phyloP scores from a whole-genome alignment of 2,797 vertebrate genomes.

The Enteromius viviparus region DNA sequence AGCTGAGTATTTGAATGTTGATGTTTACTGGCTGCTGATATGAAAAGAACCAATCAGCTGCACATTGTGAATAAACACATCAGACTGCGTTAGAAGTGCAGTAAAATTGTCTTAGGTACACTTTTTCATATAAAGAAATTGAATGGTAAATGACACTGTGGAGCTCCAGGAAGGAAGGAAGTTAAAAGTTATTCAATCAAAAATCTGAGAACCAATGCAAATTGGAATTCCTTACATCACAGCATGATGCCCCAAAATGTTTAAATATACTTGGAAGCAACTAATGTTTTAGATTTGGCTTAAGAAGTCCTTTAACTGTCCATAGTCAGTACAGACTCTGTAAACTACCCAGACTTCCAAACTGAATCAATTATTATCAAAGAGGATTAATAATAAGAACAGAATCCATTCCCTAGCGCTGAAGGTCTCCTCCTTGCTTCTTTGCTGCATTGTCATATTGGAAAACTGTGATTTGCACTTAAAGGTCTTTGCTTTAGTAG shows the following conservation, averaged over 20 bases:
- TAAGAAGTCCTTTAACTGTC: constrained; percentile 32
- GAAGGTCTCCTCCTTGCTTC: not conserved
- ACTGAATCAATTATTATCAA: not conserved
- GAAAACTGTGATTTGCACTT: not conserved
- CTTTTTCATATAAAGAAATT: not conserved
- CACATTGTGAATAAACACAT: not conserved
- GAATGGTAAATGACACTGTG: not conserved
- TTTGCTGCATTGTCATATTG: not conserved
- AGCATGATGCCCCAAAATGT: not conserved
- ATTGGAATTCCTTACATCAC: not conserved
- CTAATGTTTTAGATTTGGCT: not conserved
- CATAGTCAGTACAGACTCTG: constrained; percentile 39
- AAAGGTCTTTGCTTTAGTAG: constrained; percentile 5
- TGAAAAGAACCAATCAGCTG: not conserved
- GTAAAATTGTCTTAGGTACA: not conserved
- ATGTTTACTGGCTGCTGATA: not conserved
- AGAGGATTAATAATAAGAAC: not conserved
- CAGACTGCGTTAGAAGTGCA: not conserved
- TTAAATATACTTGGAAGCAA: not conserved
- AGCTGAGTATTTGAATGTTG: not conserved
- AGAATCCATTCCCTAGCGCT: not conserved
- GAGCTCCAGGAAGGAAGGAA: not conserved
- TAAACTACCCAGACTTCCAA: not conserved
- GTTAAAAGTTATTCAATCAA: not conserved
- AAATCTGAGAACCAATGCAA: not conserved